Base-by-base conservation (phyloP, 2,113 vertebrate genomes). In the Nothocercus nigrocapillus region DNA sequence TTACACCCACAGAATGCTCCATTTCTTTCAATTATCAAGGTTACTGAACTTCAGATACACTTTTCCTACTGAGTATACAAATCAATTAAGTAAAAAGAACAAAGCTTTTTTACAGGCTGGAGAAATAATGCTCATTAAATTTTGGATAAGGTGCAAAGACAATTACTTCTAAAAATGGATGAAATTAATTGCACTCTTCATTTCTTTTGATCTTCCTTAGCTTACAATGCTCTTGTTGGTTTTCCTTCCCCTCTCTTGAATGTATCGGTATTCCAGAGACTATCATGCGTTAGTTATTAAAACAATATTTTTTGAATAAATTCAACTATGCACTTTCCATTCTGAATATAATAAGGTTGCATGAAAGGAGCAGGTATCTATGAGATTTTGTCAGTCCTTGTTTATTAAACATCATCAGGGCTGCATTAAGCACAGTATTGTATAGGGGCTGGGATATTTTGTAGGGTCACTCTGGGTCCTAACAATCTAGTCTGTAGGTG, bases 61-160 rank as follows among this genome's bases (percentile, higher is more conserved):
- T 91, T 95, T 84, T 89, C 89, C 88, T 92, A 88, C 84, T 75
- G 92, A 19, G 47, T 97, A 97, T 96, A 95, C 92, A 95, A 97
- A 97, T 97, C 94, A 96, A 95, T 97, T 95, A 96, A 94, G 88
- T 88, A 75, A 80, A 90, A 97, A 95, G 96, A 97, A 97, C 94
- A 96, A 97, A 97, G 92, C 72, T 77, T 93, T 95, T 96, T 89
- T 88, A 76, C 61, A 56, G 88, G 88, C 85, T 92, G 36, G 81
- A 86, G 76, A 95, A 88, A 85, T 94, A 96, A 93, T 96, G 80
- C 93, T 97, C 97, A 95, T 96, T 97, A 97, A 95, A 95, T 95
- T 95, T 95, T 96, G 88, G 91, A 83, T 96, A 96, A 97, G 91
- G 84, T 97, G 89, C 88, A 95, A 96, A 95, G 85, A 94, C 94